Evolutionary conservation across 2,797 vertebrate species (phyloP), one percentile per base, ranked within the genome.

Genomic region (Danio tinwini): DNA sequence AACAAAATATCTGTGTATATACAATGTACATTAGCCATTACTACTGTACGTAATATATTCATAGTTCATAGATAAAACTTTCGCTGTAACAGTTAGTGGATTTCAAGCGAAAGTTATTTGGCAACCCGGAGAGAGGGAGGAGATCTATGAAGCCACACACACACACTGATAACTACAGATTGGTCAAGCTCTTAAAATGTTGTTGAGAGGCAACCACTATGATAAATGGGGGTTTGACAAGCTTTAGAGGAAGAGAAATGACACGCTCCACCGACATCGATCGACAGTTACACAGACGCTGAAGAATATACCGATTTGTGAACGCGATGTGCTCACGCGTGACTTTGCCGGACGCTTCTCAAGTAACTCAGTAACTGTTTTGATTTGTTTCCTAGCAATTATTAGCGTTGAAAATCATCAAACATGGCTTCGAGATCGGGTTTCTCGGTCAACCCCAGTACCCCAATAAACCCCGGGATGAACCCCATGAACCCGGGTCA

Each of bases 371-470:
- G 11, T 73, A 12, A 50, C 17, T n/a, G 47, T 40, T 49, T 56
- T 58, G 6, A 7, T 49, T 40, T 3, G 6, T 19, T 47, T 67
- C 10, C n/a, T n/a, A 52, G 21, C 44, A 7, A 12, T 58, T 64
- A 65, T 45, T 21, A 55, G 44, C 17, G 17, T 10, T 6, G 4
- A 50, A 44, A 29, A 42, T 29, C 14, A n/a, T 52, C 17, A 42
- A 71, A 74, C n/a, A 95, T 94, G 93, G 82, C 93, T 90, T 92
- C 92, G 12, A 93, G 93, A 89, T 91, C 91, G 83, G 86, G 87
- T 74, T 95, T 94, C 85, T 50, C 91, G 21, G 86, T 86, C 83
- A 81, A 77, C n/a, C 45, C 81, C 19, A 83, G 81, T 42, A 73
- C 87, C n/a, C 89, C 87, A 65, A 90, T 94, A 87, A 92, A 88